Evolutionary conservation across 1,140 invertebrate genomes (phyloP).

Genomic region (Sycobia sp.): DNA sequence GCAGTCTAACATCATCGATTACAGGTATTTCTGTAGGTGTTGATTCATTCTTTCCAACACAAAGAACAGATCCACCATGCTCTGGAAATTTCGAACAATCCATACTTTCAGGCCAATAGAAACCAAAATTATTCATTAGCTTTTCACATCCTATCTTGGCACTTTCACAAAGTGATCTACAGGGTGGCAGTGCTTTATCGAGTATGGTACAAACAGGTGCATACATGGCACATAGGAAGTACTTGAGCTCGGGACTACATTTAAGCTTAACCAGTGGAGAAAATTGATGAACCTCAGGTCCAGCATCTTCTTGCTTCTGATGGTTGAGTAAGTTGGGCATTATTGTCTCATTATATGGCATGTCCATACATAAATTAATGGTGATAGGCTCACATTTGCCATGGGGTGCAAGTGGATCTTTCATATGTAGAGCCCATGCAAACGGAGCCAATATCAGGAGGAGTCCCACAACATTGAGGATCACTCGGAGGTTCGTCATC

Average conservation of each 20-base stretch:
- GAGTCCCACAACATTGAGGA: neutral
- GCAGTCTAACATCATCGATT: slow-evolving; percentile 45
- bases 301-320: slow-evolving; percentile 93
- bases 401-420: slow-evolving; percentile 71
- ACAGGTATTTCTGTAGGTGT: slow-evolving; percentile 57
- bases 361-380: slow-evolving; percentile 89
- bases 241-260: slow-evolving; percentile 91
- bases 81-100: slow-evolving; percentile 91
- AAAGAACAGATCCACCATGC: slow-evolving; percentile 72
- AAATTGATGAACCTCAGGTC: slow-evolving; percentile 90
- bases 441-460: neutral
- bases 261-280: slow-evolving; percentile 95
- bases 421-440: slow-evolving; percentile 18
- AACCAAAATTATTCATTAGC: slow-evolving; percentile 92
- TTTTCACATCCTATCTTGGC: slow-evolving; percentile 87
- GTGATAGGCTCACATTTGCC: slow-evolving; percentile 91
- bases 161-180: slow-evolving; percentile 86
- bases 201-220: slow-evolving; percentile 95
- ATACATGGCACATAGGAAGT: slow-evolving; percentile 96
- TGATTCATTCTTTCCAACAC: slow-evolving; percentile 85
- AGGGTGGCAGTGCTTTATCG: slow-evolving; percentile 89
- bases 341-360: slow-evolving; percentile 93
- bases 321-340: slow-evolving; percentile 95
- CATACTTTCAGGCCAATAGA: slow-evolving; percentile 91
- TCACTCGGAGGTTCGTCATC: slow-evolving; percentile 10